A percentile compares a stretch with the other conserved stretches of the same genome.
Conservation (phyloP, 1,140 invertebrate genomes). For the Ceratina calcarata region DNA sequence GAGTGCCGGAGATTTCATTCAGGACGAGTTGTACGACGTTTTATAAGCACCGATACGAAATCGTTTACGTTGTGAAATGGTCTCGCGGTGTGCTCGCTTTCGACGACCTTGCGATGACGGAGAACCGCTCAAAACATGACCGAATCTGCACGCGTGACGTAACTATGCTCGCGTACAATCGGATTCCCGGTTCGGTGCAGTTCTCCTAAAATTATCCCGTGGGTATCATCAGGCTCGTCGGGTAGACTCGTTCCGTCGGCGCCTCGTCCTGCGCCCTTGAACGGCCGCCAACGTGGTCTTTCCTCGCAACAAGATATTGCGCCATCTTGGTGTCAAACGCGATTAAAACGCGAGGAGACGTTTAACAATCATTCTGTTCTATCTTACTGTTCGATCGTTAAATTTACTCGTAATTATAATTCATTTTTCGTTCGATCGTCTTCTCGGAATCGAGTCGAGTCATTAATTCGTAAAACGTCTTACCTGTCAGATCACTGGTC, state of each 20-base stretch:
- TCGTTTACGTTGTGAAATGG: background rate
- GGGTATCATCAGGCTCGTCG: background rate
- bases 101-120: slow-evolving; percentile 4
- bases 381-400: background rate
- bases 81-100: slow-evolving; percentile 4
- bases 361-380: background rate
- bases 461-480: background rate
- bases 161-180: background rate
- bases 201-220: background rate
- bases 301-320: slow-evolving; percentile 32
- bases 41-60: background rate
- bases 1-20: too few species aligned
- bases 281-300: slow-evolving; percentile 42
- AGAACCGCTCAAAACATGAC: background rate
- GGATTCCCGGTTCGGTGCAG: background rate
- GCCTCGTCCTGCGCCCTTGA: slow-evolving; percentile 37
- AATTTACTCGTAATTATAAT: background rate
- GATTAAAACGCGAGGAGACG: slow-evolving; percentile 6
- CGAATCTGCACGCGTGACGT: background rate
- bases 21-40: background rate
- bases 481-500: slow-evolving; percentile 13
- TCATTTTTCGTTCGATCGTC: background rate
- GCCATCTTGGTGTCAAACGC: slow-evolving; percentile 42
- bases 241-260: slow-evolving; percentile 14
- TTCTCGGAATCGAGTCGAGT: background rate